Evolutionary conservation across 2,797 vertebrate species (phyloP), one percentile per base, ranked within the genome.

Genomic region (Crocidura indochinensis): DNA sequence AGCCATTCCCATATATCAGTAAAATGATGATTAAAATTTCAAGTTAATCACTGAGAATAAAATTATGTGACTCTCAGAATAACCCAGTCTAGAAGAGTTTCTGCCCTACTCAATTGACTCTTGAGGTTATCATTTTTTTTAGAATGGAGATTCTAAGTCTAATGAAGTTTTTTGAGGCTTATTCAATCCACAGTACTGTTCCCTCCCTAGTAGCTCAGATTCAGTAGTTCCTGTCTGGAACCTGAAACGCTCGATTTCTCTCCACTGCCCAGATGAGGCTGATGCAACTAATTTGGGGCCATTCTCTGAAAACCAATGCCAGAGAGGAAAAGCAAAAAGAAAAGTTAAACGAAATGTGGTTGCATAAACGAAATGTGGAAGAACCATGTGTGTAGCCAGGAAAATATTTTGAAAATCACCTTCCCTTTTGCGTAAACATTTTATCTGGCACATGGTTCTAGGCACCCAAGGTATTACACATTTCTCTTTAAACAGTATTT

Each of bases 1-100:
- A 20, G 10, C 12, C 8, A 15, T 47, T 3, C 83, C 17, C 75
- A 84, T 31, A 56, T 65, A 12, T 7, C 0, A 49, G 31, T 84
- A 24, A 8, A 24, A 8, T 78, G 29, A 72, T 31, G 29, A 77
- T 84, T 73, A 56, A 90, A 68, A 72, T 49, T 84, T 81, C 46
- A 60, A 27, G n/a, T 62, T 69, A 19, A 29, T 87, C 22, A 53
- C 22, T 60, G 1, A 67, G 62, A 76, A 65, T 71, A 75, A 86
- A 84, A 69, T 24, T 15, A 10, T 65, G 0, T 27, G 26, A 72
- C 73, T 87, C 90, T 27, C 10, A 72, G 8, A n/a, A 77, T 73
- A 74, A 67, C 6, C 4, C 31, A 38, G 26, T 56, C 65, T 31
- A 60, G 56, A 60, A 60, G 56, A 60, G 56, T 20, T 60, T 60